phyloP scores from a whole-genome alignment of 2,888 invertebrate species.

The Lithophane semibrunnea region DNA sequence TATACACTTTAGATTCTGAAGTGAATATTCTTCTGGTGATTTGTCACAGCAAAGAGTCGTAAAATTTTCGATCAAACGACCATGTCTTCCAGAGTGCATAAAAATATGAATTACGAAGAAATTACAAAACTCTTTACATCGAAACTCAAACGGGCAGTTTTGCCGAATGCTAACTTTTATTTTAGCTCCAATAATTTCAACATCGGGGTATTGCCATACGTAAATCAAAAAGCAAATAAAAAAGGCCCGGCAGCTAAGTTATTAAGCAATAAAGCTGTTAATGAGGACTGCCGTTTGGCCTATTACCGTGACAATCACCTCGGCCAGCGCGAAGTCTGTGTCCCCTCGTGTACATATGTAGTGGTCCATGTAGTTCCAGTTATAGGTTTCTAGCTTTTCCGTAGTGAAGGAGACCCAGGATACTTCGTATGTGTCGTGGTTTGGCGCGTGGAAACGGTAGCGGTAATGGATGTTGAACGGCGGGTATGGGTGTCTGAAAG shows the following conservation, averaged over 20 bases:
- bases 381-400: conserved; percentile 98
- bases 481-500: conserved; percentile 96
- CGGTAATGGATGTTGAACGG: conserved; percentile 97
- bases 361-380: conserved; percentile 99
- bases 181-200: not conserved
- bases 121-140: not conserved
- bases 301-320: conserved; percentile 90
- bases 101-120: not conserved
- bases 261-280: conserved; percentile 39
- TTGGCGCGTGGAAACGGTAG: conserved; percentile 97
- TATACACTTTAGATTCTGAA: not conserved
- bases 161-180: not conserved
- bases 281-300: conserved; percentile 37
- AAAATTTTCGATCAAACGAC: not conserved
- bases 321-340: conserved; percentile 96
- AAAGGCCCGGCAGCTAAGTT: conserved; percentile 40
- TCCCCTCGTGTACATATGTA: conserved; percentile 98
- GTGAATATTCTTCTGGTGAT: not conserved
- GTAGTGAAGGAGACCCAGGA: conserved; percentile 98
- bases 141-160: not conserved
- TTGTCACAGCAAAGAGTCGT: not conserved
- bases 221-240: conserved; percentile 35
- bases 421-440: conserved; percentile 97
- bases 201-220: conserved; percentile 27
- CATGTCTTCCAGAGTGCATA: not conserved